Evolutionary conservation across 2,113 vertebrate species (phyloP), one percentile per base, ranked within the genome.

Genomic region (Mirounga angustirostris): DNA sequence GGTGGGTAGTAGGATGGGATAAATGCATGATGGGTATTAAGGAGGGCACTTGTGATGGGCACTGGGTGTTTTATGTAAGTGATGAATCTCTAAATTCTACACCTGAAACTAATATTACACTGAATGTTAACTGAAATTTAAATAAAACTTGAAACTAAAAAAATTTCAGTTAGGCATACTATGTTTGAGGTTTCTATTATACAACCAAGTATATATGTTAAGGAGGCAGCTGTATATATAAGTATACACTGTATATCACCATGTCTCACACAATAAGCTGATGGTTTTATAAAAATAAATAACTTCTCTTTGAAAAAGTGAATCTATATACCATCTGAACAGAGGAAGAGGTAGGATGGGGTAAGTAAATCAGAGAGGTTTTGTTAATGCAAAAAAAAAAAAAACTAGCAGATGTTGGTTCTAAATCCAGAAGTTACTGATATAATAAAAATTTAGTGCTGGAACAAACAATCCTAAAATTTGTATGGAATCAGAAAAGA

Each of bases 221-320:
- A 84, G 89, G 86, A 71, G 19, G 63, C 46, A 96, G 21, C 21
- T 52, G 52, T 24, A 83, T 90, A 63, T 33, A 30, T 95, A 81
- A 63, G 76, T 79, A 30, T 85, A n/a, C 22, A 58, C 2, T 78
- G 6, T 61, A 40, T n/a, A 84, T 94, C 86, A 67, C 40, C 81
- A 9, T 78, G n/a, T 94, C 91, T 94, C 69, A 94, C 80, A 92
- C 61, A 97, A 54, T 79, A 33, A 94, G 43, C n/a, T 59, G 43
- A 71, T 21, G 87, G n/a, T 81, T 97, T 83, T 95, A 78, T 69
- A 54, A 83, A 95, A 96, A 56, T 80, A 94, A 65, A 82, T 30
- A 67, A 92, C 18, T 95, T 94, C 52, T 91, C 58, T 63, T 13
- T 89, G 12, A 97, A 95, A 50, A 95, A 97, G 40, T 89, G 14